Conservation (phyloP, 2,888 invertebrate genomes). For the Sympetrum striolatum region DNA sequence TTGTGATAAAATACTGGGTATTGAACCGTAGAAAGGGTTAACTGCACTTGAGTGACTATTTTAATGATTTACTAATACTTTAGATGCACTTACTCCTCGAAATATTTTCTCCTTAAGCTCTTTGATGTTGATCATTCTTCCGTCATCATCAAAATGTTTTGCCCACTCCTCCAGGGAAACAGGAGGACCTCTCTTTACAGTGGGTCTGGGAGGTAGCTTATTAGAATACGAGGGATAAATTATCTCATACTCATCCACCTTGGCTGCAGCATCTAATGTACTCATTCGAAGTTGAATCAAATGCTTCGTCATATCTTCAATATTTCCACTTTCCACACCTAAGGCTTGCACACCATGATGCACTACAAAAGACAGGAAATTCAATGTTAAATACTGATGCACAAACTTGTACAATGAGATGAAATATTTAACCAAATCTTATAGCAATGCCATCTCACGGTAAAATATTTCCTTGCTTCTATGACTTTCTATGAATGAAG, state of each 20-base stretch:
- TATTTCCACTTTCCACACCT: conserved; percentile 67
- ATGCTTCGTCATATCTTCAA: conserved; percentile 58
- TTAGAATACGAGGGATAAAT: conserved; percentile 67
- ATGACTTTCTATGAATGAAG: no score
- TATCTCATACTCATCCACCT: conserved; percentile 76
- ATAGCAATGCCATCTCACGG: no score
- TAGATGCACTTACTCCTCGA: conserved; percentile 74
- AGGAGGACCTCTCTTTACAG: conserved; percentile 74
- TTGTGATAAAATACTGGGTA: neutral
- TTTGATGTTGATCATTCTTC: conserved; percentile 78
- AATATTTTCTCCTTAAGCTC: conserved; percentile 87
- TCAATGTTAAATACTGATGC: neutral
- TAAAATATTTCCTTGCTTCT: no score
- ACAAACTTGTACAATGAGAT: neutral
- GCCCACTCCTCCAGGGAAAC: conserved; percentile 83
- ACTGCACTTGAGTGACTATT: neutral
- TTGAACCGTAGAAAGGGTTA: neutral
- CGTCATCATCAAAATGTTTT: conserved; percentile 78
- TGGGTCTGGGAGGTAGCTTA: conserved; percentile 73
- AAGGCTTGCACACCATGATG: conserved; percentile 72
- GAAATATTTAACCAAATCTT: no score
- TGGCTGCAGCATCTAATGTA: conserved; percentile 51
- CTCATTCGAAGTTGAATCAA: conserved; percentile 49
- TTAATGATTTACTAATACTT: neutral
- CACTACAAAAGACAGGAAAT: conserved; percentile 57